Conservation (phyloP, 1,140 invertebrate genomes). For the Hirudo medicinalis region DNA sequence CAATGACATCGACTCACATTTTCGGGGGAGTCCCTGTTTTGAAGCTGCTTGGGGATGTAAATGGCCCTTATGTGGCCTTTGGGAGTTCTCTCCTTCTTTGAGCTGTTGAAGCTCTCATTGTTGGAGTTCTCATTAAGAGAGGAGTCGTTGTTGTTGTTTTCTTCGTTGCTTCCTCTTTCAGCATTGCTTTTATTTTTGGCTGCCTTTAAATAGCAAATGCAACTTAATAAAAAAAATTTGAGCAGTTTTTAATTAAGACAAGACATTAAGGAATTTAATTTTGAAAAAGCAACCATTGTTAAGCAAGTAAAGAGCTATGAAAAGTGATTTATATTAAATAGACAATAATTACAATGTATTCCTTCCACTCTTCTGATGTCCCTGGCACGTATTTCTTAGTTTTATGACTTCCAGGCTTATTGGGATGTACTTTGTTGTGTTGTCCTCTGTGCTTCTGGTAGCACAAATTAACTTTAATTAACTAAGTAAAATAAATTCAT, state of each 20-base stretch:
- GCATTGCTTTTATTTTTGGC: not conserved
- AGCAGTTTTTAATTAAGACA: no score
- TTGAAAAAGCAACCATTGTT: no score
- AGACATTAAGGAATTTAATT: no score
- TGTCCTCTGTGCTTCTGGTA: not conserved
- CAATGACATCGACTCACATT: no score
- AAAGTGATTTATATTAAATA: no score
- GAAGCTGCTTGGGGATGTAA: no score
- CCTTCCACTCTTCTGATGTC: constrained; percentile 3
- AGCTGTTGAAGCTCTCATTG: not conserved
- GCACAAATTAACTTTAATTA: not conserved
- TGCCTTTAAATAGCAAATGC: no score
- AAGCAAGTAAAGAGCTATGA: no score
- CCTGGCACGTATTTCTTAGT: constrained; percentile 1
- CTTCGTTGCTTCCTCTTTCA: not conserved
- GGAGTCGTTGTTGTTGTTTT: not conserved
- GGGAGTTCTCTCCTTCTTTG: not conserved
- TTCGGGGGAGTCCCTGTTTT: no score
- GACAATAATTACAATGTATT: constrained; percentile 1
- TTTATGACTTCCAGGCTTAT: not conserved
- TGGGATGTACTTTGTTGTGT: not conserved
- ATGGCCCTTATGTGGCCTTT: no score
- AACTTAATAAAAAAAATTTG: no score
- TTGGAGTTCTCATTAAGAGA: not conserved
- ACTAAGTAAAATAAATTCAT: not conserved